Evolutionary conservation across 2,113 vertebrate species (phyloP).

Genomic region (Rynchops niger): DNA sequence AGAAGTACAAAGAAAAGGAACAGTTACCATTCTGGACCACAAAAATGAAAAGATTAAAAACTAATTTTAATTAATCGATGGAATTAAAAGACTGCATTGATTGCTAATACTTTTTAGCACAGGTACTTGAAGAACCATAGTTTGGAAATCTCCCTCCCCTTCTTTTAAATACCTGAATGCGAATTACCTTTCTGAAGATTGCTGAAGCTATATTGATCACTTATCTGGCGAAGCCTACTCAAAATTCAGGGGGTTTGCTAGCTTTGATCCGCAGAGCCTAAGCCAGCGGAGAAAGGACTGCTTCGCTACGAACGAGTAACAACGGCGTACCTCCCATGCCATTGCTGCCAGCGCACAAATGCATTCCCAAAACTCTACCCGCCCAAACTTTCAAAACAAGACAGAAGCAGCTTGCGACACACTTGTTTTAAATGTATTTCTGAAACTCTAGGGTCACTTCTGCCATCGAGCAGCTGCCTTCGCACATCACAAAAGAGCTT

Average conservation of each 20-base stretch:
- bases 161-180: not conserved
- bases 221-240: not conserved
- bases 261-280: not conserved
- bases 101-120: not conserved
- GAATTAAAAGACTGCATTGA: not conserved
- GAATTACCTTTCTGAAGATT: not conserved
- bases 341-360: not conserved
- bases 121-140: not conserved
- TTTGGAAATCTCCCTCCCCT: not conserved
- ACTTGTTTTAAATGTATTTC: not conserved
- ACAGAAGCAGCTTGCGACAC: not conserved
- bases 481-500: slow-evolving; percentile 41
- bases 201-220: not conserved
- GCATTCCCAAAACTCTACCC: not conserved
- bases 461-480: slow-evolving; percentile 25
- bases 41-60: not conserved
- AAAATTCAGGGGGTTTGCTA: not conserved
- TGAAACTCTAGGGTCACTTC: not conserved
- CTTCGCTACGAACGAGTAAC: not conserved
- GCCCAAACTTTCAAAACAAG: not conserved
- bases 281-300: not conserved
- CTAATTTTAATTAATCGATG: not conserved
- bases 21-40: not conserved
- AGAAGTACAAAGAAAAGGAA: not conserved
- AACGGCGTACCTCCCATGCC: not conserved